Conservation (phyloP, 2,113 vertebrate species). For the Bubo bubo region DNA sequence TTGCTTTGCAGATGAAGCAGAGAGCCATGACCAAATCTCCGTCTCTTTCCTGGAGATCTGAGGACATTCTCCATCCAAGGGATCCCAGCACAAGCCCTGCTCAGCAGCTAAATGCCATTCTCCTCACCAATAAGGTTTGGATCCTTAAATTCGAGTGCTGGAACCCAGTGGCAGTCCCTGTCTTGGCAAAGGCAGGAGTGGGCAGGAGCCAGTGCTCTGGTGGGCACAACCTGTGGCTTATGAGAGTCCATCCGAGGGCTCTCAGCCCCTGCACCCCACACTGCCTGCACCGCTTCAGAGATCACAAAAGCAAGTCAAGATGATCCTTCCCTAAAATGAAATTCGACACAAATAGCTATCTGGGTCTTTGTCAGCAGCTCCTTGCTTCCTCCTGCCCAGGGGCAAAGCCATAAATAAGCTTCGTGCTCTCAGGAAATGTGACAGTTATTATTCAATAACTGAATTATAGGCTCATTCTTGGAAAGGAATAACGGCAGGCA, state of each 20-base stretch:
- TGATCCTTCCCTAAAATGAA: neutral
- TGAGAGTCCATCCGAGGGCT: rapidly evolving
- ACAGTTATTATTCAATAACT: conserved; percentile 20
- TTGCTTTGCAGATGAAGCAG: neutral
- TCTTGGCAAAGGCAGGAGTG: neutral
- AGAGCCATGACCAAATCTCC: neutral
- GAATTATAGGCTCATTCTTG: neutral
- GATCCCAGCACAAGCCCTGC: neutral
- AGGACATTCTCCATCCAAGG: neutral
- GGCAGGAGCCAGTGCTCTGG: rapidly evolving
- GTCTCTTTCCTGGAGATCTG: neutral
- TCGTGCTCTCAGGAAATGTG: neutral
- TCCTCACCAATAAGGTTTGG: neutral
- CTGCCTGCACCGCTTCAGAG: neutral
- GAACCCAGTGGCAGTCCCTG: neutral
- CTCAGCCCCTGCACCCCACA: neutral
- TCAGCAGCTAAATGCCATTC: neutral
- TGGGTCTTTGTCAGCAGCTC: neutral
- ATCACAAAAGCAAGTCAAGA: neutral
- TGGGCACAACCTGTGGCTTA: rapidly evolving
- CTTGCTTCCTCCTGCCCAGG: neutral
- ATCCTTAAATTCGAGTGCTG: neutral
- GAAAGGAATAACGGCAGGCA: neutral
- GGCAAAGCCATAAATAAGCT: neutral
- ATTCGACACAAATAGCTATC: neutral